These are phyloP conservation scores for Sabatieria punctata DNA, from an alignment of 2,888 invertebrate species.

Conservation along the genomic window DNA sequence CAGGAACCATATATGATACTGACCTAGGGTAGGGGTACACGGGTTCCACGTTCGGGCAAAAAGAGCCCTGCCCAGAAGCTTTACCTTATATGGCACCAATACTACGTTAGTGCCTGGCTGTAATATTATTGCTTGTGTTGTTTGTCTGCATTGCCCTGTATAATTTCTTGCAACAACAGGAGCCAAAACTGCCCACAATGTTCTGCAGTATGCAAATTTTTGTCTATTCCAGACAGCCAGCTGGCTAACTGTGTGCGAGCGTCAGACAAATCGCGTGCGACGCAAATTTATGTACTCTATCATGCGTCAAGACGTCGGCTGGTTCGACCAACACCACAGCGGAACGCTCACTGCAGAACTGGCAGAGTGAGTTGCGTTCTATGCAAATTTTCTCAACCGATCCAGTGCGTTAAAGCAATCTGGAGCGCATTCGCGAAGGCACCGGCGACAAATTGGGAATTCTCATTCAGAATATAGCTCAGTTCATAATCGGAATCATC, in stretches of 20 bases:
- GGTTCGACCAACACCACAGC: constrained; percentile 37
- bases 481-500: constrained; percentile 36
- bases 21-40: no score
- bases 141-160: no score
- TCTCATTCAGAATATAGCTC: constrained; percentile 34
- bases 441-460: constrained; percentile 40
- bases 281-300: constrained; percentile 33
- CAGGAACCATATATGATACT: no score
- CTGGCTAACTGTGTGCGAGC: constrained; percentile 23
- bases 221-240: not conserved
- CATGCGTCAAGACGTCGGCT: constrained; percentile 35
- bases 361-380: constrained; percentile 34
- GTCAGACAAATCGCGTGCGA: constrained; percentile 38
- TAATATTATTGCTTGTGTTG: no score
- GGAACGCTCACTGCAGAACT: constrained; percentile 39
- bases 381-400: not conserved
- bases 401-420: constrained; percentile 34
- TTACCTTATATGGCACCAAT: no score
- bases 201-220: no score
- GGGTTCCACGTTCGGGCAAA: no score
- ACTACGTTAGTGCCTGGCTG: no score
- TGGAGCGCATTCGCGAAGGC: constrained; percentile 39
- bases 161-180: no score
- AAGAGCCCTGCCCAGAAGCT: no score
- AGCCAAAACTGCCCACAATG: no score